These are phyloP conservation scores for Troides helena DNA, from an alignment of 2,888 invertebrate genomes.

Conservation along the genomic window DNA sequence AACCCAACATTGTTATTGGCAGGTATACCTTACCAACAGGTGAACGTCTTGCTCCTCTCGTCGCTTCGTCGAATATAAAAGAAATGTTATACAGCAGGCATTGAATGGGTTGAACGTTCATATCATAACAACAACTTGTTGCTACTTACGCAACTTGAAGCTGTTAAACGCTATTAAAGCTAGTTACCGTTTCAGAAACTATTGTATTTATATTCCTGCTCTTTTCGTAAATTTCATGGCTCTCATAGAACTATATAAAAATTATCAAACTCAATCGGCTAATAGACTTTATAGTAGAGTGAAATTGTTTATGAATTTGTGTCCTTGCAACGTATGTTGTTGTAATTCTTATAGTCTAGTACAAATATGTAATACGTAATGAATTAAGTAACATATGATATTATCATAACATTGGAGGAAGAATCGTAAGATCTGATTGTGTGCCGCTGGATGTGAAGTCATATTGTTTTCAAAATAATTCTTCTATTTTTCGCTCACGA, in stretches of 20 bases:
- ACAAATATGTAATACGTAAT: background rate
- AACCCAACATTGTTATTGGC: too few relatives aligned
- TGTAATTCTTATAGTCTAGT: slow-evolving; percentile 1
- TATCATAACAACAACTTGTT: slow-evolving; percentile 21
- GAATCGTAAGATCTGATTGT: slow-evolving; percentile 9
- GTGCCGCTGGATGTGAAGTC: background rate
- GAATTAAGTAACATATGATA: slow-evolving; percentile 10
- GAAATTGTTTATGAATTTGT: background rate
- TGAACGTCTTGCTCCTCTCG: too few relatives aligned
- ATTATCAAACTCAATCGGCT: background rate
- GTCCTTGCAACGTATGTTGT: background rate
- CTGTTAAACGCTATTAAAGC: background rate
- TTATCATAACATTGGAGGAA: slow-evolving; percentile 15
- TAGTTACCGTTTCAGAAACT: background rate
- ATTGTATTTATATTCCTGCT: background rate
- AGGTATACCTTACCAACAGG: too few relatives aligned
- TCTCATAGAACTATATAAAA: background rate
- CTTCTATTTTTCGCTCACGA: background rate
- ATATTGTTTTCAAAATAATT: slow-evolving; percentile 8
- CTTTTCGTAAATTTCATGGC: background rate
- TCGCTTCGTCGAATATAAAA: background rate
- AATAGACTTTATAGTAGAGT: background rate
- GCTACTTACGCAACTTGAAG: slow-evolving; percentile 18
- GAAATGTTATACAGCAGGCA: background rate
- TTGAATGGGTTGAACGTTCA: slow-evolving; percentile 1